Evolutionary conservation across 2,888 invertebrate species (phyloP).

Genomic region (Tachina grossa): DNA sequence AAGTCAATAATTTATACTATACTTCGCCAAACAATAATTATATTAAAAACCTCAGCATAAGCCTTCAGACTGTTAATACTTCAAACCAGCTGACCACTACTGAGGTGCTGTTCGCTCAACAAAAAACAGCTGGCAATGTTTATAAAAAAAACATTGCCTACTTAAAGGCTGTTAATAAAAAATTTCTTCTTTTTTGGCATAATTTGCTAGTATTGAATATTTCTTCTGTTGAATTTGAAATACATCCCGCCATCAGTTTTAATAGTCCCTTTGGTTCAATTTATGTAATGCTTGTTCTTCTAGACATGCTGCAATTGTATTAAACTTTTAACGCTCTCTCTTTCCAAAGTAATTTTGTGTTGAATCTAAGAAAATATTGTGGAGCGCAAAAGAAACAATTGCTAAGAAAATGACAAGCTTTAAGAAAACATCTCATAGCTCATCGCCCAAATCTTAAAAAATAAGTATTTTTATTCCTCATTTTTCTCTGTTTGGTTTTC

Average conservation of each 20-base stretch:
- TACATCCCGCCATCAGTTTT: conserved; percentile 75
- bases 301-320: conserved; percentile 73
- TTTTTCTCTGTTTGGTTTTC: neutral
- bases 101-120: neutral
- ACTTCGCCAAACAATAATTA: neutral
- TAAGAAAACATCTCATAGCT: conserved; percentile 74
- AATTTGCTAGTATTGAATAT: neutral
- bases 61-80: too few relatives aligned
- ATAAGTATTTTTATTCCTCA: conserved; percentile 73
- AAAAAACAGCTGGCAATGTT: neutral
- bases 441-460: conserved; percentile 81
- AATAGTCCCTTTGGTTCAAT: conserved; percentile 74
- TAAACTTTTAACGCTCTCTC: conserved; percentile 47
- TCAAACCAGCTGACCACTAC: too few relatives aligned
- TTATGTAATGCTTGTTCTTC: conserved; percentile 66
- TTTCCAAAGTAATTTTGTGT: conserved; percentile 21
- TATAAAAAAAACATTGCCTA: neutral
- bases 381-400: neutral
- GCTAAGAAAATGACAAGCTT: conserved; percentile 42
- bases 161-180: neutral
- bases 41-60: neutral
- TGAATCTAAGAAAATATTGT: conserved; percentile 44
- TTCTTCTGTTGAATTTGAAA: neutral
- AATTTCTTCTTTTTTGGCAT: neutral
- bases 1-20: neutral